A percentile compares a stretch with the other conserved stretches of the same genome.
Conservation (phyloP, 2,888 invertebrate genomes). For the Pyrgus malvae region DNA sequence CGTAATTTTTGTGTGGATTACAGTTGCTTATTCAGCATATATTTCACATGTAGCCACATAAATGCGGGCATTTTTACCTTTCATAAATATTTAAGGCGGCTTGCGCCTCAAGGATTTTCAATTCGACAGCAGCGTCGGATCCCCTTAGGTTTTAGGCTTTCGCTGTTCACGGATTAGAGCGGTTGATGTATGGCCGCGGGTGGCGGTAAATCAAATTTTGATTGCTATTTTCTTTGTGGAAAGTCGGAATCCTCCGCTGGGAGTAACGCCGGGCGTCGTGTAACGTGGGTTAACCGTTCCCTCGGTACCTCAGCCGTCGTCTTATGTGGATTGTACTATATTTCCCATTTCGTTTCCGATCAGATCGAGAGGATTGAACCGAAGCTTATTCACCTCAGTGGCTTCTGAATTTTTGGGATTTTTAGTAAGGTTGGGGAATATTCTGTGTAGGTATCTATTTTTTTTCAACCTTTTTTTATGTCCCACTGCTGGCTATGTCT, state of each 20-base stretch:
- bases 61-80: slow-evolving; percentile 63
- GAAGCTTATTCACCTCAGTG: not conserved
- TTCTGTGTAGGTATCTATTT: not conserved
- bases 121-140: slow-evolving; percentile 66
- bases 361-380: slow-evolving; percentile 47
- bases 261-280: slow-evolving; percentile 49
- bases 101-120: slow-evolving; percentile 71
- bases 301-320: slow-evolving; percentile 55
- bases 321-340: slow-evolving; percentile 61
- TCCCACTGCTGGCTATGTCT: too few species aligned
- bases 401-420: not conserved
- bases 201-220: slow-evolving; percentile 82
- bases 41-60: too few species aligned
- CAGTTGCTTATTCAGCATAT: too few species aligned
- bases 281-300: slow-evolving; percentile 78
- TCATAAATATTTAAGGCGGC: slow-evolving; percentile 75
- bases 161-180: slow-evolving; percentile 74
- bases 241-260: slow-evolving; percentile 69
- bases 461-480: too few species aligned
- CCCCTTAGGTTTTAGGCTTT: slow-evolving; percentile 75
- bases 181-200: slow-evolving; percentile 77
- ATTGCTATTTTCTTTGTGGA: slow-evolving; percentile 81
- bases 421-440: too few species aligned
- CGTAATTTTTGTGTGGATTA: too few species aligned
- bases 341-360: slow-evolving; percentile 58